Base-by-base conservation (phyloP, 2,888 invertebrate species). In the Amphipyra berbera region DNA sequence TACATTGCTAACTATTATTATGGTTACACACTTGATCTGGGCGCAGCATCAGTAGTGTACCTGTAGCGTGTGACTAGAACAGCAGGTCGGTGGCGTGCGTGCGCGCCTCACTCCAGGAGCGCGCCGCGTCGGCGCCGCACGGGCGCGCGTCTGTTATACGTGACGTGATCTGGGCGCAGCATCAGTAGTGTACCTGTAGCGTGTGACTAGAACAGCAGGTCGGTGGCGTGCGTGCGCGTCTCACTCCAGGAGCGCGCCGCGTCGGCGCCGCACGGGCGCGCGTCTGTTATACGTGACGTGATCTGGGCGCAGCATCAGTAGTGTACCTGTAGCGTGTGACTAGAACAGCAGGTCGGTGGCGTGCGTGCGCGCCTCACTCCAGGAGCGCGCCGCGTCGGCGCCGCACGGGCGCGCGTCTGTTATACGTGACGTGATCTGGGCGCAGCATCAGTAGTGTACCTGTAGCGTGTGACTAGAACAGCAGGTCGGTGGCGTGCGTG, bases 351-450 rank as follows among this genome's bases (percentile, higher is more conserved):
- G 65, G 55, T 45, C 61, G 49, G 62, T 69, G 56, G 58, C 61
- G 71, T 61, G 57, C 30, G 64, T 12, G 44, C 84, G 82, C 74
- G 85, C 72, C 69, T 84, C 83, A 9, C n/a, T n/a, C n/a, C n/a
- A n/a, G n/a, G n/a, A n/a, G n/a, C n/a, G n/a, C n/a, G n/a, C n/a
- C n/a, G n/a, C n/a, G n/a, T n/a, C n/a, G n/a, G n/a, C n/a, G n/a
- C n/a, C n/a, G n/a, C n/a, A n/a, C n/a, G n/a, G n/a, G n/a, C n/a
- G n/a, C n/a, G n/a, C n/a, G n/a, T n/a, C n/a, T n/a, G n/a, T n/a
- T n/a, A n/a, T n/a, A n/a, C n/a, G n/a, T n/a, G n/a, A n/a, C n/a
- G n/a, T n/a, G n/a, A n/a, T n/a, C n/a, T n/a, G n/a, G n/a, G n/a
- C n/a, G n/a, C n/a, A n/a, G 35, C 35, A 8, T 35, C 6, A 6